phyloP scores from a whole-genome alignment of 2,888 invertebrate genomes.

The Limenitis camilla region DNA sequence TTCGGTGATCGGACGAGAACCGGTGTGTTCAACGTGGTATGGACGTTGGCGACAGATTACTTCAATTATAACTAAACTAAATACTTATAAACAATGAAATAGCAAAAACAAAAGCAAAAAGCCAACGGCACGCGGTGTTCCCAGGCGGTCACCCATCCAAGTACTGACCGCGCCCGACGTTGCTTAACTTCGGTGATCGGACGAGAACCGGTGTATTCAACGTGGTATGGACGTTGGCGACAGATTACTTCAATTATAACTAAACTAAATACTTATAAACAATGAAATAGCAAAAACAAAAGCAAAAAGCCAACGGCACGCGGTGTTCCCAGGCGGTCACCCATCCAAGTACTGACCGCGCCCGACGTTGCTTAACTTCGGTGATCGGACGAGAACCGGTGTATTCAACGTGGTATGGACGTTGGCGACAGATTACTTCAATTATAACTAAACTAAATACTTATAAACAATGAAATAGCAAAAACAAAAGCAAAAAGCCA shows the following conservation, averaged over 20 bases:
- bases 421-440: conserved; percentile 26
- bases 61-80: neutral
- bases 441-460: too few species aligned
- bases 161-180: conserved; percentile 43
- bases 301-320: conserved; percentile 41
- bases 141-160: conserved; percentile 48
- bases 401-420: conserved; percentile 42
- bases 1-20: conserved; percentile 30
- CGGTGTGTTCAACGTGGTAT: conserved; percentile 2
- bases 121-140: conserved; percentile 35
- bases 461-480: too few species aligned
- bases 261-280: neutral
- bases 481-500: conserved; percentile 11
- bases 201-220: conserved; percentile 11
- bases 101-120: too few species aligned
- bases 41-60: neutral
- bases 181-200: conserved; percentile 35
- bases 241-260: too few species aligned
- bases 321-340: conserved; percentile 48
- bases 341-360: conserved; percentile 46
- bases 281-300: too few species aligned
- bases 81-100: too few species aligned
- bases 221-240: too few species aligned
- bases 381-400: conserved; percentile 47
- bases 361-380: conserved; percentile 43